These are phyloP conservation scores for Turritopsis dohrnii DNA, from an alignment of 30 jellyfish, hydroid and myxozoan genomes.

Conservation along the genomic window DNA sequence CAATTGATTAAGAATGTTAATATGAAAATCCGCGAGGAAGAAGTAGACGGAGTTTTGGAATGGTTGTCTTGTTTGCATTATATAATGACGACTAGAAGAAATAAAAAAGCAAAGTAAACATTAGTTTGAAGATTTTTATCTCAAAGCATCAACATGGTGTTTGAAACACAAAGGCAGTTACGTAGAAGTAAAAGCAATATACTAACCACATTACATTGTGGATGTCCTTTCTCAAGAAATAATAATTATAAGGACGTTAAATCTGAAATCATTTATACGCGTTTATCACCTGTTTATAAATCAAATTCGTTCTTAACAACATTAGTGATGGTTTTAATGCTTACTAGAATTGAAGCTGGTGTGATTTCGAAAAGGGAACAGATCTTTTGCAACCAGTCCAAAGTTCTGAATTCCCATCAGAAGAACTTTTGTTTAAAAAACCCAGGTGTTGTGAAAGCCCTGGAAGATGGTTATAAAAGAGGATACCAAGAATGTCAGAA, in stretches of 20 bases:
- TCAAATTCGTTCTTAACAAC: background rate
- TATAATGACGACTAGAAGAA: background rate
- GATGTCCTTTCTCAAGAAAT: background rate
- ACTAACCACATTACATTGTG: background rate
- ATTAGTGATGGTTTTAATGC: background rate
- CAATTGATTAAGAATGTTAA: conserved; percentile 15
- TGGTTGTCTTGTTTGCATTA: background rate
- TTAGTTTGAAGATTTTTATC: background rate
- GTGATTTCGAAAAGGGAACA: background rate
- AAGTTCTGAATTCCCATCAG: background rate
- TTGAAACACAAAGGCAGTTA: background rate
- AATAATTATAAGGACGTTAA: background rate
- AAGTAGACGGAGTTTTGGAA: conserved; percentile 2
- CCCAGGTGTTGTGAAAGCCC: background rate
- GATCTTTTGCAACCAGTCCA: background rate
- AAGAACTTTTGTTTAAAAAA: background rate
- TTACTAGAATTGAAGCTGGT: background rate
- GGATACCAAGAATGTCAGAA: conserved; percentile 14
- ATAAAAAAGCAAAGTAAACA: background rate
- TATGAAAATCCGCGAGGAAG: conserved; percentile 19
- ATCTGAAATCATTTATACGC: background rate
- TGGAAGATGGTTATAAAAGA: background rate
- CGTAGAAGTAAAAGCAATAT: background rate
- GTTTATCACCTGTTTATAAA: background rate
- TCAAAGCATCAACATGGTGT: background rate